Base-by-base conservation (phyloP, 2,888 invertebrate species). In the Leptinotarsa juncta region DNA sequence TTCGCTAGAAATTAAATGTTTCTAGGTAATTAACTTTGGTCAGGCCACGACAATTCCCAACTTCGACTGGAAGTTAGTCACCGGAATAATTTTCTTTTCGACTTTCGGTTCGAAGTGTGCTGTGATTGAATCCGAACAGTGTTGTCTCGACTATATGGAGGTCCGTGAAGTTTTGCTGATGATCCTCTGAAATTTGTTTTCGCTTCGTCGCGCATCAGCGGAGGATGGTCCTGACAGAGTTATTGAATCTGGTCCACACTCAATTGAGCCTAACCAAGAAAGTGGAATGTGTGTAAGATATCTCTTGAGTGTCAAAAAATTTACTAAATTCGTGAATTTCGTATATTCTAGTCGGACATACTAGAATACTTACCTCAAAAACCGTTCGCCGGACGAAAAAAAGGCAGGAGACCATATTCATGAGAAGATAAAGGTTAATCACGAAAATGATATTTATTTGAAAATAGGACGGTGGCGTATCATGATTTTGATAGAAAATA, bases 21-120 rank as follows among this genome's bases (percentile, higher is more conserved):
- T 67, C 67, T 67, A 67, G 51, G 51, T 67, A 67, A 67, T 67
- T 67, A 67, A 67, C 62, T 62, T 62, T 18, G 62, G 62, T 32
- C 42, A 18, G 62, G 42, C n/a, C 62, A 16, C 32, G 62, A 62
- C 62, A 62, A 26, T 62, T 62, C 32, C 62, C 62, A 62, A 62
- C 42, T 62, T 62, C 16, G 62, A 42, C 5, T 62, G 62, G 32
- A 42, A 62, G 62, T n/a, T 62, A 62, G 32, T 62, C 32, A 62
- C 62, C 62, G 42, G 62, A n/a, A 62, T 62, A 42, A 62, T 62
- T 62, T 62, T 32, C 62, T 62, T 62, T 62, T 32, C 42, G 62
- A 62, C 62, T 62, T 62, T 62, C n/a, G 62, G n/a, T 32, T 42
- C 15, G 5, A 42, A 62, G 32, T 42, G 42, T 62, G 62, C 15